These are phyloP conservation scores for Hylyphantes graminicola DNA, from an alignment of 1,140 invertebrate species.

Conservation along the genomic window DNA sequence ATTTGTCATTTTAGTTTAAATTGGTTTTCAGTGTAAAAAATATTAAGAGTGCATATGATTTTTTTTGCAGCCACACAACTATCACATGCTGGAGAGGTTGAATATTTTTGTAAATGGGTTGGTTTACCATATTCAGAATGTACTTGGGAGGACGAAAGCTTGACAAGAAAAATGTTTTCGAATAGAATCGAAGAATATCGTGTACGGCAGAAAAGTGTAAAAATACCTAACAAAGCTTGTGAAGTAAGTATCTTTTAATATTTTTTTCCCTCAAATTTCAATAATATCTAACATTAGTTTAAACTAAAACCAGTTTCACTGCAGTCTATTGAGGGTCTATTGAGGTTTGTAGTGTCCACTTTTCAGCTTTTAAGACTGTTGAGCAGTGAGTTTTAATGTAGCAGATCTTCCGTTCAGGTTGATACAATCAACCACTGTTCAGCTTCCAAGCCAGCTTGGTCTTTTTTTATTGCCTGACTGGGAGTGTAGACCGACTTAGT, in stretches of 20 bases:
- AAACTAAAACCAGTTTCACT: too few species aligned
- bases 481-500: too few species aligned
- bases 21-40: neutral
- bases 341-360: too few species aligned
- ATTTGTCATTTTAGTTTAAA: neutral
- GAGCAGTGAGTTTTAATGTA: too few species aligned
- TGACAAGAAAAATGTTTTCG: conserved; percentile 88
- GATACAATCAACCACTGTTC: too few species aligned
- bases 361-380: too few species aligned
- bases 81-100: conserved; percentile 77
- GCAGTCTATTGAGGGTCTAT: too few species aligned
- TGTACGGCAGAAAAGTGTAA: conserved; percentile 84
- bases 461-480: too few species aligned
- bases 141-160: conserved; percentile 92
- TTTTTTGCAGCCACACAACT: conserved; percentile 68
- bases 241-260: conserved; percentile 70
- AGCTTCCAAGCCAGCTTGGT: too few species aligned
- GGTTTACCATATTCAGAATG: conserved; percentile 95
- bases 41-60: neutral
- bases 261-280: too few species aligned
- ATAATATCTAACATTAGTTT: too few species aligned
- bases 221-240: conserved; percentile 87
- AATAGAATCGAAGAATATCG: conserved; percentile 86
- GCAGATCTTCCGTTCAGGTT: too few species aligned
- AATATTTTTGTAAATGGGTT: conserved; percentile 98